Conservation (phyloP, 2,888 invertebrate species). For the Chymomyza fuscimana region DNA sequence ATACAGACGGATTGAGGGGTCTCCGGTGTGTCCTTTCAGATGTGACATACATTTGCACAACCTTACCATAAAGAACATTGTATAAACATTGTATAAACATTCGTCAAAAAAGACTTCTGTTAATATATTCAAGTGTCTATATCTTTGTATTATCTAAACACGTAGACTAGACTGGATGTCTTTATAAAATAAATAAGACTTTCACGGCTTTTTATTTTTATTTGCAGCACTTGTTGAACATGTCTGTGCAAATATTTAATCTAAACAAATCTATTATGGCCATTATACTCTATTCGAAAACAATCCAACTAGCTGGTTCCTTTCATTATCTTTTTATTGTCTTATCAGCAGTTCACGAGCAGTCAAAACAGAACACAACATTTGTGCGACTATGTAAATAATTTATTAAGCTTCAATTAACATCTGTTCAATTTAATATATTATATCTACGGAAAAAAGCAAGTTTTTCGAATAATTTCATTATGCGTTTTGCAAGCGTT, state of each 20-base stretch:
- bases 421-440: neutral
- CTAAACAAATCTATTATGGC: neutral
- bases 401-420: neutral
- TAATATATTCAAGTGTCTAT: neutral
- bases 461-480: neutral
- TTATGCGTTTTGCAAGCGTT: neutral
- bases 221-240: neutral
- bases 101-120: no score
- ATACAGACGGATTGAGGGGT: no score
- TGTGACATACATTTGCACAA: no score
- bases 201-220: neutral
- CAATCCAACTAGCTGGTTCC: neutral
- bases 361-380: neutral
- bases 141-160: constrained; percentile 1
- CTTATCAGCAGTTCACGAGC: neutral
- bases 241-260: neutral
- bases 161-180: neutral
- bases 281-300: neutral
- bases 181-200: neutral
- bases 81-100: no score
- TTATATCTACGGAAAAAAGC: neutral
- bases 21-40: no score
- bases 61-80: no score
- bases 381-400: neutral
- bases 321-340: neutral